Base-by-base conservation (phyloP, 2,888 invertebrate species). In the Latrodectus hesperus region DNA sequence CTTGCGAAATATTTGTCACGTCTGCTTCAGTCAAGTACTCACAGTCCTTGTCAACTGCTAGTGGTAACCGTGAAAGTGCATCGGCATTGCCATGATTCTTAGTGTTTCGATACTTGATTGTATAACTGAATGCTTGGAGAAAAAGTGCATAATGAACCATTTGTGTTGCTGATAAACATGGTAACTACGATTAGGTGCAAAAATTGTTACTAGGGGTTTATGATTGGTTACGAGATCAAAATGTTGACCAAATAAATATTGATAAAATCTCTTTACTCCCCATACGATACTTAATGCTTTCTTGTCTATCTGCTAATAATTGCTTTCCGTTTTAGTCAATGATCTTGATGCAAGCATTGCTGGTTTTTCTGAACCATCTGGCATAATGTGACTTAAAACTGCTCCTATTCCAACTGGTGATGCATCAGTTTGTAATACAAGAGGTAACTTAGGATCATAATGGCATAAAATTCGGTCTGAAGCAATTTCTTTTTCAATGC, bases 271-370 rank as follows among this genome's bases (percentile, higher is more conserved):
- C 76, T 90, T 90, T 51, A 91, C 90, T 60, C 91, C 91, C 90
- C 90, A 91, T 49, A 91, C 88, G 53, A 91, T 77, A 55, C 91
- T 90, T 17, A 91, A 89, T 1, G 92, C 92, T 90, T 92, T 92
- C 89, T 91, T 91, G 76, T 92, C 92, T 11, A 92, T 89, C 88
- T 92, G 91, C 17, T 91, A 91, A 89, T 92, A 92, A 22, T 91
- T 90, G 60, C 90, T 86, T 85, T 92, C 91, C 9, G 91, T 87
- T 67, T 38, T 65, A 16, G 90, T 91, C 22, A 92, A 85, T 6
- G 91, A 89, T 77, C 91, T 90, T 73, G 92, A 92, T 0, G 92
- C 92, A 89, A 92, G 93, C 2, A 91, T 90, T 52, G 93, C 92
- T 5, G 93, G 92, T 88, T 91, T 87, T 85, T 92, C 92, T n/a